Evolutionary conservation across 2,888 invertebrate species (phyloP).

Genomic region (Cerastis rubricosa): DNA sequence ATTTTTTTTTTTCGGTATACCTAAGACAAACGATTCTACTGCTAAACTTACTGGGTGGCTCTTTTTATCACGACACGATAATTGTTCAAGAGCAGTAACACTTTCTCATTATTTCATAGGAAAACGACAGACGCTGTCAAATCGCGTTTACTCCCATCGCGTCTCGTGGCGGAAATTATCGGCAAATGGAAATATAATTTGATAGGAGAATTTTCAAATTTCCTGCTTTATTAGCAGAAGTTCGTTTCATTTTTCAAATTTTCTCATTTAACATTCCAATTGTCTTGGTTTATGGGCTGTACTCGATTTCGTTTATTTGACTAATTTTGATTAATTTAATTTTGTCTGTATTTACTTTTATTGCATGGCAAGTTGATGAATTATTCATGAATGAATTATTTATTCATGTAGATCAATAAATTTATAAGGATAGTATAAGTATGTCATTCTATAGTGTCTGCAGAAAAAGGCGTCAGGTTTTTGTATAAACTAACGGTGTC

Average conservation of each 20-base stretch:
- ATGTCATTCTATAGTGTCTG: background rate
- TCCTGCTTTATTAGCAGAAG: constrained; percentile 50
- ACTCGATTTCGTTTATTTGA: constrained; percentile 24
- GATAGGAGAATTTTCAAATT: constrained; percentile 52
- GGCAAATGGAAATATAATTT: constrained; percentile 57
- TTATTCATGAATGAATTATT: constrained; percentile 12
- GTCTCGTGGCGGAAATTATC: constrained; percentile 42
- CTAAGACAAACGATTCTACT: background rate
- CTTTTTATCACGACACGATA: background rate
- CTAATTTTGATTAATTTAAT: constrained; percentile 21
- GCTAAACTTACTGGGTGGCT: background rate
- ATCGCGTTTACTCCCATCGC: constrained; percentile 5
- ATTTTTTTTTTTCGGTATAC: no score
- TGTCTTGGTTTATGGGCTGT: constrained; percentile 28
- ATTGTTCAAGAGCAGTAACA: background rate
- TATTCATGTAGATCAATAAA: background rate
- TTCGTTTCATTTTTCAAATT: constrained; percentile 51
- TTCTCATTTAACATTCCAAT: constrained; percentile 25
- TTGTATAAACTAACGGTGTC: no score
- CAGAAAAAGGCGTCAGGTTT: background rate
- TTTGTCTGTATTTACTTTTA: background rate
- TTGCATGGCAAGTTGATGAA: constrained; percentile 6
- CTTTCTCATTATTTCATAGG: background rate
- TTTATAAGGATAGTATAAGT: no score
- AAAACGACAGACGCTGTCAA: background rate